Base-by-base conservation (phyloP, 2,113 vertebrate species). In the Oryzias curvinotus region DNA sequence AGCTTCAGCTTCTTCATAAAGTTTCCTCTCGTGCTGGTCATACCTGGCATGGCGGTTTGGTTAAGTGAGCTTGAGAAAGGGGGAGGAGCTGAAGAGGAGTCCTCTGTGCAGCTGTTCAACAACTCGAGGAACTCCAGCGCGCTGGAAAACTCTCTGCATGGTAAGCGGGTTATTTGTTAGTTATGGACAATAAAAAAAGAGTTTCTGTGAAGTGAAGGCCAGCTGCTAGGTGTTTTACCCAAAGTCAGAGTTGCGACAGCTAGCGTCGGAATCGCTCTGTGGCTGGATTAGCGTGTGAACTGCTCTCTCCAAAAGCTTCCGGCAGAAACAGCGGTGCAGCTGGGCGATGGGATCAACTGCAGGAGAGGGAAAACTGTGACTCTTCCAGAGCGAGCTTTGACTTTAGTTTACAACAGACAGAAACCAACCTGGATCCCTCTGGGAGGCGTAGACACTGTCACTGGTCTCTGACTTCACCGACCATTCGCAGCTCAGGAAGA, bases 401-500 rank as follows among this genome's bases (percentile, higher is more conserved):
- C 36, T 36, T 36, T 36, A 36, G 26, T 28, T 28, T 28, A 28
- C 6, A 4, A 41, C 4, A 12, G 5, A 7, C 44, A 23, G 15
- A 45, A 36, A 42, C 89, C 78, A 83, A 98, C 97, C 95, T 18
- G 94, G 90, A 64, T 94, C 95, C 90, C 97, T 94, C 45, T 92
- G 91, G 7, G 94, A 93, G 16, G 94, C 97, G 81, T 93, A 98
- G n/a, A 97, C 88, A 25, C 90, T 94, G 17, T 95, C 95, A 60
- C 88, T 91, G 0, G 90, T 88, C 59, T 93, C 91, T 0, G 93
- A 92, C 78, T 92, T 96, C 84, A 97, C 92, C 0, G 94, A 95
- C 97, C 97, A 99, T 88, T 96, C 96, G 62, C 95, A 93, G 57
- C 94, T 94, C 84, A 98, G 90, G 88, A 98, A 98, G 75, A 98